Conservation (phyloP, 2,113 vertebrate species). For the Sterrhoptilus dennistouni region DNA sequence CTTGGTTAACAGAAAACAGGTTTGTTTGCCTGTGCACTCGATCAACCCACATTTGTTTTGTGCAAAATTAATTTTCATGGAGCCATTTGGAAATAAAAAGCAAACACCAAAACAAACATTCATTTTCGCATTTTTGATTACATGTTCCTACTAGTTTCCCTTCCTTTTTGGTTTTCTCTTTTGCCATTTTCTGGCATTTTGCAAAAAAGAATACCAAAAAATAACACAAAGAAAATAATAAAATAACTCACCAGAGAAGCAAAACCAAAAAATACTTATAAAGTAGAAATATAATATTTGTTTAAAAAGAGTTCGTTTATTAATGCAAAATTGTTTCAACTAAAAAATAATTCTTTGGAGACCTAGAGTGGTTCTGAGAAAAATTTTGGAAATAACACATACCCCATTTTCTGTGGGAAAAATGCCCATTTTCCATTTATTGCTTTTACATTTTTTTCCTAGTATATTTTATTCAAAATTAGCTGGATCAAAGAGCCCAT, state of each 20-base stretch:
- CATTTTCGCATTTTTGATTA: not conserved
- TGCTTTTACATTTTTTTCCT: not conserved
- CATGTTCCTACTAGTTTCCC: not conserved
- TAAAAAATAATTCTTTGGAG: not conserved
- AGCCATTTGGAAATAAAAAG: not conserved
- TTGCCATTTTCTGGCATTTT: not conserved
- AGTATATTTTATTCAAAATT: conserved; percentile 8
- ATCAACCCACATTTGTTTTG: not conserved
- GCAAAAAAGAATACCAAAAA: not conserved
- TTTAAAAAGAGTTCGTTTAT: not conserved
- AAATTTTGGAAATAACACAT: not conserved
- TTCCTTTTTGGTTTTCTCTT: not conserved
- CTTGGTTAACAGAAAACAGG: not conserved
- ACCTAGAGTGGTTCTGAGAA: not conserved
- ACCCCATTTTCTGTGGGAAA: not conserved
- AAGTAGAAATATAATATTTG: not conserved
- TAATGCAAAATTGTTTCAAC: not conserved
- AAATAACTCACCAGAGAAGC: not conserved
- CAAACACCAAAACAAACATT: not conserved
- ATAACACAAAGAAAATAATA: not conserved
- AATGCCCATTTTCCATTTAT: not conserved
- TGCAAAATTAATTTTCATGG: not conserved
- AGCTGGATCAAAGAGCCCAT: not conserved
- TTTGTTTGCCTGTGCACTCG: not conserved
- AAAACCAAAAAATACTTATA: not conserved